Conservation (phyloP, 2,888 invertebrate genomes). For the Caenorhabditis becei region DNA sequence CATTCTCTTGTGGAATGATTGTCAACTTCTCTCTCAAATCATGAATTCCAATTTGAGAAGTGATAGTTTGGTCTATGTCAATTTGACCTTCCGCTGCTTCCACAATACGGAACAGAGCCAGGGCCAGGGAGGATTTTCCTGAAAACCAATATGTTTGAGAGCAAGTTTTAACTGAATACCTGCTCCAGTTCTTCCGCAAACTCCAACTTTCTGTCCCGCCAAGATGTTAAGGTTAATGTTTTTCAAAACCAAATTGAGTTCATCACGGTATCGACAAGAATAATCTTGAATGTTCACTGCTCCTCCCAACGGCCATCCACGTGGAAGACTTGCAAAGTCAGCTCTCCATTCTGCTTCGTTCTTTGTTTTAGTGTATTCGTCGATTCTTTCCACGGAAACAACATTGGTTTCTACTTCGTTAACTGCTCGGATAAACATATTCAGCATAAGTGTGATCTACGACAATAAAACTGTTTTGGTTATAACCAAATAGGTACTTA, state of each 20-base stretch:
- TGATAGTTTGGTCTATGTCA: slow-evolving; percentile 74
- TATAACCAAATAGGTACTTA: slow-evolving; percentile 45
- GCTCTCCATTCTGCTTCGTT: slow-evolving; percentile 74
- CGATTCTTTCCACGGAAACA: slow-evolving; percentile 91
- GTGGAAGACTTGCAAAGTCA: slow-evolving; percentile 38
- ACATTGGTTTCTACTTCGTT: slow-evolving; percentile 98
- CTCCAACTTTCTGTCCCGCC: slow-evolving; percentile 84
- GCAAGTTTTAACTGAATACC: slow-evolving; percentile 64
- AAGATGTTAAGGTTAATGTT: slow-evolving; percentile 84
- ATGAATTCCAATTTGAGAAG: slow-evolving; percentile 87
- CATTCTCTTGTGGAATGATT: slow-evolving; percentile 85
- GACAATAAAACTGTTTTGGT: slow-evolving; percentile 45
- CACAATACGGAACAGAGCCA: slow-evolving; percentile 81
- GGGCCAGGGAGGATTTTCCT: slow-evolving; percentile 80
- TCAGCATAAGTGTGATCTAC: slow-evolving; percentile 96
- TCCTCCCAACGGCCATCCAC: slow-evolving; percentile 68
- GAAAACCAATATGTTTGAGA: too few relatives aligned
- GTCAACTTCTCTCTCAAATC: slow-evolving; percentile 90
- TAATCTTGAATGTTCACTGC: slow-evolving; percentile 64
- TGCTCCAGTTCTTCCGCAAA: slow-evolving; percentile 83
- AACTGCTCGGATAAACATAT: slow-evolving; percentile 96
- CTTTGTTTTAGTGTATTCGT: slow-evolving; percentile 75
- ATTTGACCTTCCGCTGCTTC: slow-evolving; percentile 79
- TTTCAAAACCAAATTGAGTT: slow-evolving; percentile 84
- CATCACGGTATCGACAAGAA: slow-evolving; percentile 86